These are phyloP conservation scores for Leptonema lineaticorne DNA, from an alignment of 1,140 invertebrate genomes.

Conservation along the genomic window DNA sequence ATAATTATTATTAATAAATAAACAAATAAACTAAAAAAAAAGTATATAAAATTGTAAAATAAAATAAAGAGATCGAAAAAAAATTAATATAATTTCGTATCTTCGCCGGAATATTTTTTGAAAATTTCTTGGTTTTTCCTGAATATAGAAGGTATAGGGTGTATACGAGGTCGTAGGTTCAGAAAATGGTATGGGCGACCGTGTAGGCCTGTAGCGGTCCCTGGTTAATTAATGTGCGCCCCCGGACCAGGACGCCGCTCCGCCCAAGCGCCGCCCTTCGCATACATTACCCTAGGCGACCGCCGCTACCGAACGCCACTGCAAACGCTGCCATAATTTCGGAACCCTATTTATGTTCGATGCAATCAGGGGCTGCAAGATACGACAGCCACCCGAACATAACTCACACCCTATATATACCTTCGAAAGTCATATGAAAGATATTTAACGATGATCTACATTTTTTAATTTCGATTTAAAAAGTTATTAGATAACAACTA, in stretches of 20 bases:
- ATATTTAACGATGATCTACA: too few relatives aligned
- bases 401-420: too few relatives aligned
- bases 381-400: neutral
- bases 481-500: too few relatives aligned
- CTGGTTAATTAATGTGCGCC: slow-evolving; percentile 35
- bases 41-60: too few relatives aligned
- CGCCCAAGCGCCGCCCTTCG: slow-evolving; percentile 42
- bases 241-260: slow-evolving; percentile 46
- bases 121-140: too few relatives aligned
- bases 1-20: too few relatives aligned
- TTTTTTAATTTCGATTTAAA: too few relatives aligned
- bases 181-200: neutral
- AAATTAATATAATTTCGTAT: too few relatives aligned
- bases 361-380: neutral
- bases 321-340: slow-evolving; percentile 8
- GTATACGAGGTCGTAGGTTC: neutral
- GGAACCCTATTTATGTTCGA: slow-evolving; percentile 3
- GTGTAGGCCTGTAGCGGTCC: slow-evolving; percentile 22
- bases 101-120: too few relatives aligned
- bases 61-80: too few relatives aligned
- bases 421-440: too few relatives aligned
- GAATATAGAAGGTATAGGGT: neutral
- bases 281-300: slow-evolving; percentile 20
- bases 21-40: too few relatives aligned
- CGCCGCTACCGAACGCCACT: neutral